These are phyloP conservation scores for Tridacna crocea DNA, from an alignment of 2,888 invertebrate species.

Conservation along the genomic window DNA sequence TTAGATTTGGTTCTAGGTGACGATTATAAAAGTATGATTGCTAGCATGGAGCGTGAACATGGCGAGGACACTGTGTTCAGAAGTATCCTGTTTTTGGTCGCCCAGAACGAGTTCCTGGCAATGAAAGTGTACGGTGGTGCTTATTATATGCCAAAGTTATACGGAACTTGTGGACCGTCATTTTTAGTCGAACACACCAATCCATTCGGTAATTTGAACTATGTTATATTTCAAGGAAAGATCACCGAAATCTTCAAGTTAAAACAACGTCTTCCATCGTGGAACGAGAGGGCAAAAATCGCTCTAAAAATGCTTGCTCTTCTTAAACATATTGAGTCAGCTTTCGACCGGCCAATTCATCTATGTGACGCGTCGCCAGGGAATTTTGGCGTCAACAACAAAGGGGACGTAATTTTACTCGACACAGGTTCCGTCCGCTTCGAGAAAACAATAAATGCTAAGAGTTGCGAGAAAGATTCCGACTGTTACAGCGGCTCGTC, in stretches of 20 bases:
- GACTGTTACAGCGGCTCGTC: neutral
- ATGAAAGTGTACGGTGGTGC: slow-evolving; percentile 1
- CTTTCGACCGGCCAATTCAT: neutral
- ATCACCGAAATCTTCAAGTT: slow-evolving; percentile 1
- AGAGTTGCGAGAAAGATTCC: neutral
- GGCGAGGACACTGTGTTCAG: neutral
- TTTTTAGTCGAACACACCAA: slow-evolving; percentile 12
- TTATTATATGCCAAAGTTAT: slow-evolving; percentile 3
- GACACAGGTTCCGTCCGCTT: neutral
- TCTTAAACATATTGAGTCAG: neutral
- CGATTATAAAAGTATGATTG: neutral
- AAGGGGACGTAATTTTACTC: neutral
- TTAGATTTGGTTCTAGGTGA: neutral
- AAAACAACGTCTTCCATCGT: slow-evolving; percentile 1
- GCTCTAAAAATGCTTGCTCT: neutral
- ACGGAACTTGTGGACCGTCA: slow-evolving; percentile 6
- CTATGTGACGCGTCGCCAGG: neutral
- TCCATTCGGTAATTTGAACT: neutral
- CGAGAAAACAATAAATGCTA: neutral
- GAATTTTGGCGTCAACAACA: neutral
- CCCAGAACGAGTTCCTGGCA: neutral
- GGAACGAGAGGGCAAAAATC: slow-evolving; percentile 1
- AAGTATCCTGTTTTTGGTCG: neutral
- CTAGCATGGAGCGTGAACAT: too few relatives aligned
- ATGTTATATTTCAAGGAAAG: slow-evolving; percentile 11